A percentile compares a stretch with the other conserved stretches of the same genome.
phyloP scores from a whole-genome alignment of 1,140 invertebrate genomes.

The Atta texana region DNA sequence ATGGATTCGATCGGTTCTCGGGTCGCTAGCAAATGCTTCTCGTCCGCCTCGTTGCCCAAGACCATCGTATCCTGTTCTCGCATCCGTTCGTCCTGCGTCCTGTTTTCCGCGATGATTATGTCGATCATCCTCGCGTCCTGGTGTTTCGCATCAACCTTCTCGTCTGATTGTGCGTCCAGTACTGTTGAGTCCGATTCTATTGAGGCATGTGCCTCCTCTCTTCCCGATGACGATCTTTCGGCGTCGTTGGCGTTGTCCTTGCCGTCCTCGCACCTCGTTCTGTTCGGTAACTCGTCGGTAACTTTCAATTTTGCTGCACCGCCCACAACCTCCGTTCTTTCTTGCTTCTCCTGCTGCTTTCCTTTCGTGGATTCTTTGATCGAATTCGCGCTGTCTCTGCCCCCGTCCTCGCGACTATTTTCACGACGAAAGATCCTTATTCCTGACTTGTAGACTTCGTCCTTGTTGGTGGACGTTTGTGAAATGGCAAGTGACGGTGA shows the following conservation, averaged over 20 bases:
- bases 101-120: constrained; percentile 63
- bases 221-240: constrained; percentile 30
- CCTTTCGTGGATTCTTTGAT: constrained; percentile 69
- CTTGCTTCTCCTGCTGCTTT: constrained; percentile 75
- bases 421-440: constrained; percentile 75
- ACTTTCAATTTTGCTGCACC: constrained; percentile 67
- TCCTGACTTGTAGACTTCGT: constrained; percentile 64
- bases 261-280: constrained; percentile 44
- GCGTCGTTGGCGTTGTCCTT: constrained; percentile 53
- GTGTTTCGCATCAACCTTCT: constrained; percentile 37
- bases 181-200: constrained; percentile 30
- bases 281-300: constrained; percentile 61
- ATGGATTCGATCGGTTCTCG: constrained; percentile 34
- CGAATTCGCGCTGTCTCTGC: constrained; percentile 72
- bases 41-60: constrained; percentile 53
- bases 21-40: constrained; percentile 39
- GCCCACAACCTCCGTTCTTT: constrained; percentile 75
- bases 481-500: background rate
- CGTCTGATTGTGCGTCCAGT: background rate
- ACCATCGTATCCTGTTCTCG: constrained; percentile 58
- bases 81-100: constrained; percentile 54
- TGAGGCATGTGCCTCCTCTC: constrained; percentile 27
- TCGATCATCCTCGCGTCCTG: constrained; percentile 63
- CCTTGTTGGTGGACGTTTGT: constrained; percentile 45
- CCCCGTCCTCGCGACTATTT: constrained; percentile 76